A percentile compares a stretch with the other conserved stretches of the same genome.
Conservation (phyloP, 2,113 vertebrate genomes). For the Etheostoma spectabile region DNA sequence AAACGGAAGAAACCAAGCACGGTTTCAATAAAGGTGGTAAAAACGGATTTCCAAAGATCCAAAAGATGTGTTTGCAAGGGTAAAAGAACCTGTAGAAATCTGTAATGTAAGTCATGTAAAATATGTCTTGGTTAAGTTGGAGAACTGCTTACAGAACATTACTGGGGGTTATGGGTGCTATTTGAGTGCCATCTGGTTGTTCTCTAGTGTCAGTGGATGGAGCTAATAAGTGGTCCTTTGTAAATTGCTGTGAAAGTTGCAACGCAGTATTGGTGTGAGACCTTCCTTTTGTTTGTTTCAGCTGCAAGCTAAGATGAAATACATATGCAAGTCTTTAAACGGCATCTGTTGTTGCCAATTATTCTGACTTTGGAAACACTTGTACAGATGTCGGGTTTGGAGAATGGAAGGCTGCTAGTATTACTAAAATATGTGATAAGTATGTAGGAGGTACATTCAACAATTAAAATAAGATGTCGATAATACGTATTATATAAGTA, state of each 20-base stretch:
- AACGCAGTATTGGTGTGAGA: not conserved
- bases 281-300: slow-evolving; percentile 9
- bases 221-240: not conserved
- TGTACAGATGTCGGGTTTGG: not conserved
- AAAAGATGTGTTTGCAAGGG: not conserved
- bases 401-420: not conserved
- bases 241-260: not conserved
- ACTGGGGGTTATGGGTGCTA: not conserved
- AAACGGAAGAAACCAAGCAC: not conserved
- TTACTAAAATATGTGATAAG: not conserved
- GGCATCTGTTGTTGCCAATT: not conserved
- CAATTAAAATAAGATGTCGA: not conserved
- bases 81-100: not conserved
- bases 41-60: slow-evolving; percentile 21
- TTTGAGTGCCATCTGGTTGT: not conserved
- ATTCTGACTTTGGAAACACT: not conserved
- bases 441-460: not conserved
- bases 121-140: not conserved
- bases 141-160: not conserved
- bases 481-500: too few species aligned
- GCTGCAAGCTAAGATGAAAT: not conserved
- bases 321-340: not conserved
- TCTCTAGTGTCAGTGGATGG: not conserved
- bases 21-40: slow-evolving; percentile 12
- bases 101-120: slow-evolving; percentile 2